Base-by-base conservation (phyloP, 2,113 vertebrate species). In the Vombatus ursinus region DNA sequence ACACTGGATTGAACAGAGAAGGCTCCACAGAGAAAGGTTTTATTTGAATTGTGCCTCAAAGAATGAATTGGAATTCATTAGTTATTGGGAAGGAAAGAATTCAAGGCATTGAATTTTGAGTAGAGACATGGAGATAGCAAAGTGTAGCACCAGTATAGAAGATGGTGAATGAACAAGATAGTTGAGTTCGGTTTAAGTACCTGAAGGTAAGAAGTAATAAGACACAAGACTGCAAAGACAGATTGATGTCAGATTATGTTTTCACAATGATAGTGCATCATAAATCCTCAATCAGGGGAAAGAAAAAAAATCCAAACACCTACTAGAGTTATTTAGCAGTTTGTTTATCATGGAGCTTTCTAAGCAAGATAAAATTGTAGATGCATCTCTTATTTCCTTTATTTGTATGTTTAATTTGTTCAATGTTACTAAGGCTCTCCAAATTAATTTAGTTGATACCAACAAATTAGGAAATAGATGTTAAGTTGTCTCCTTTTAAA, bases 401-500 rank as follows among this genome's bases (percentile, higher is more conserved):
- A 26, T 48, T 91, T 28, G 3, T 9, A 24, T 37, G 94, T 96
- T 95, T 50, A 84, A 44, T 91, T 96, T 84, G 6, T 89, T 57
- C 23, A 57, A 8, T 94, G 91, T 51, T 96, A 24, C 37, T 89
- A 89, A 94, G 26, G 28, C n/a, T 51, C 93, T 94, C 90, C 49
- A 23, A 19, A 90, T 22, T 9, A 31, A n/a, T 48, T 14, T 44
- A 54, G 89, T 94, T 91, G 47, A 50, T 95, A 57, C 47, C 19
- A 94, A 31, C 28, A 92, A 37, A 50, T 53, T 37, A 68, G 90
- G 1, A 61, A 91, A 8, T 19, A 52, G 26, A 54, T 3, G 23
- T n/a, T 14, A 31, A 95, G 57, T 91, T 50, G 12, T 89, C 49
- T 93, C 68, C 90, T 37, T 91, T 77, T 25, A 96, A 95, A 92